Conservation (phyloP, 2,797 vertebrate species). For the Loriculus beryllinus region DNA sequence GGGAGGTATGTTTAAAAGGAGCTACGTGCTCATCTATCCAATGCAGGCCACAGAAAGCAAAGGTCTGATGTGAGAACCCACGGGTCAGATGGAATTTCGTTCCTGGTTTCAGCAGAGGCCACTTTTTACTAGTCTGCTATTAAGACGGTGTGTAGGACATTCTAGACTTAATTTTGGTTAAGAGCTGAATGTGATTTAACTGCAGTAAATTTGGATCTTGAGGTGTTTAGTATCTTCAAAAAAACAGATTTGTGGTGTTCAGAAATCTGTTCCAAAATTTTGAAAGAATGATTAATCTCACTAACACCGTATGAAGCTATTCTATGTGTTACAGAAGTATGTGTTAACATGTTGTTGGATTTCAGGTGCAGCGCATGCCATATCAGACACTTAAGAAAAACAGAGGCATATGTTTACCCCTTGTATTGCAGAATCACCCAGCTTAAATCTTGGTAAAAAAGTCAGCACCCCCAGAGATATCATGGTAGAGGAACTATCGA, state of each 20-base stretch:
- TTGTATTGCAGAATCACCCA: slow-evolving; percentile 76
- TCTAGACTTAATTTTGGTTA: neutral
- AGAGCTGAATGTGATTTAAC: neutral
- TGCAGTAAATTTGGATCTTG: neutral
- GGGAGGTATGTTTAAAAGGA: neutral
- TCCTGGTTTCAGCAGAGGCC: neutral
- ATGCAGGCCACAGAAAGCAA: neutral
- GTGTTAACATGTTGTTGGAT: neutral
- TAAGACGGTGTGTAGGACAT: neutral
- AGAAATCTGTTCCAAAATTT: neutral
- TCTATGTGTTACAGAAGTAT: neutral
- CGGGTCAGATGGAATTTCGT: neutral
- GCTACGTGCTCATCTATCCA: neutral
- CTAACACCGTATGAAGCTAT: neutral
- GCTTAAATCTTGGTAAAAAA: slow-evolving; percentile 90
- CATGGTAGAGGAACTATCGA: slow-evolving; percentile 94
- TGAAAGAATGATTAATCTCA: neutral
- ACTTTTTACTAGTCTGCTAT: neutral
- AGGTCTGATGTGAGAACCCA: neutral
- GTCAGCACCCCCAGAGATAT: slow-evolving; percentile 90
- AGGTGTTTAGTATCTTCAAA: neutral
- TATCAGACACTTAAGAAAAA: neutral
- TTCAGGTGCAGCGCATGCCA: neutral
- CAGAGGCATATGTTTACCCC: neutral
- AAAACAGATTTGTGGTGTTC: neutral